Evolutionary conservation across 2,113 vertebrate species (phyloP).

Genomic region (Craseonycteris thonglongyai): DNA sequence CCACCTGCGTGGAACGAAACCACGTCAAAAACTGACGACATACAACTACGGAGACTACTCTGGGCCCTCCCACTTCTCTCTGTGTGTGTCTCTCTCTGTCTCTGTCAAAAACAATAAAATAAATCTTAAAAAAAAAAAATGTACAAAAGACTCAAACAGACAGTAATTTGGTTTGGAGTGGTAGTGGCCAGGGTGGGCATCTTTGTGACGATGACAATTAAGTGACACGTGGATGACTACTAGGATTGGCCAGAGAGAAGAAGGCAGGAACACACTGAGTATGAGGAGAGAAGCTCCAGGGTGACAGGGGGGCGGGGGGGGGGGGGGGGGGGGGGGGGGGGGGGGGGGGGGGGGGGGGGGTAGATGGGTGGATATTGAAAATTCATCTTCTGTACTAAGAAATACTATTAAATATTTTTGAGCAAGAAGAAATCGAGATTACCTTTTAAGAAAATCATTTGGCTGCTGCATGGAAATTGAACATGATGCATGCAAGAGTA

Average conservation of each 20-base stretch:
- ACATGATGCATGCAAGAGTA: not conserved
- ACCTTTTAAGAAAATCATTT: not conserved
- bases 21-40: no score
- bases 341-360: not conserved
- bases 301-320: no score
- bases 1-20: no score
- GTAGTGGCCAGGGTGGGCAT: not conserved
- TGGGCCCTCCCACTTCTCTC: no score
- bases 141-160: not conserved
- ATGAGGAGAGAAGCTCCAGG: not conserved
- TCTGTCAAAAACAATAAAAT: no score
- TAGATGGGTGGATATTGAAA: not conserved
- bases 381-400: not conserved
- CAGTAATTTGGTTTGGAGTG: not conserved
- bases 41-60: no score
- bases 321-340: not conserved
- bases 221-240: not conserved
- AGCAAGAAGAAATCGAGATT: not conserved
- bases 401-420: not conserved
- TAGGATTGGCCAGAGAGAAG: not conserved
- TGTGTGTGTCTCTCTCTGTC: no score
- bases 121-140: not conserved
- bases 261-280: accelerated
- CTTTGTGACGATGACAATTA: not conserved
- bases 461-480: not conserved